These are phyloP conservation scores for Archocentrus centrarchus DNA, from an alignment of 2,113 vertebrate species.

Conservation along the genomic window DNA sequence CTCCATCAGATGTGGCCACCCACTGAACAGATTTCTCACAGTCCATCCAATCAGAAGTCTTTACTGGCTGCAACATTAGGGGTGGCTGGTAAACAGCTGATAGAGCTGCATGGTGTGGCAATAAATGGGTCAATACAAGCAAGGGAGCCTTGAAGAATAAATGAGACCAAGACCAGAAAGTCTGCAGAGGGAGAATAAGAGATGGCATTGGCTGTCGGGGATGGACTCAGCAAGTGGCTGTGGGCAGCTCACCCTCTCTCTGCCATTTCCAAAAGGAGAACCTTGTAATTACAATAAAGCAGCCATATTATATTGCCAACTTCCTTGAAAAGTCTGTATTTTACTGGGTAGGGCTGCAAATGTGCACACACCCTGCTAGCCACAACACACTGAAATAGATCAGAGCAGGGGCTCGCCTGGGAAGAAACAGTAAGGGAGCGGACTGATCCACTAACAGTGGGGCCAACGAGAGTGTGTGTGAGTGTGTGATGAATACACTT, in stretches of 20 bases:
- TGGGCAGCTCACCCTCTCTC: conserved; percentile 65
- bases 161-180: not conserved
- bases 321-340: conserved; percentile 85
- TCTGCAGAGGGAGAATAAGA: conserved; percentile 30
- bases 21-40: conserved; percentile 35
- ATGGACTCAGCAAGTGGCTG: conserved; percentile 71
- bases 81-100: conserved; percentile 39
- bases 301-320: conserved; percentile 83
- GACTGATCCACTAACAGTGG: conserved; percentile 21
- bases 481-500: conserved; percentile 28
- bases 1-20: conserved; percentile 55
- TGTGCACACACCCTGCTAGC: conserved; percentile 77
- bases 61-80: conserved; percentile 1
- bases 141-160: conserved; percentile 14
- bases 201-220: conserved; percentile 46
- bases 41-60: conserved; percentile 17
- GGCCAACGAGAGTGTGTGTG: conserved; percentile 32
- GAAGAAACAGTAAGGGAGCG: conserved; percentile 64
- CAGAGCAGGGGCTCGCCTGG: conserved; percentile 49
- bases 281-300: conserved; percentile 87
- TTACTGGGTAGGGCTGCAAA: conserved; percentile 84
- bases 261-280: conserved; percentile 81
- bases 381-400: conserved; percentile 83
- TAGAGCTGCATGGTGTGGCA: not conserved
- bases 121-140: conserved; percentile 42